Base-by-base conservation (phyloP, 2,888 invertebrate species). In the Polydrusus cervinus region DNA sequence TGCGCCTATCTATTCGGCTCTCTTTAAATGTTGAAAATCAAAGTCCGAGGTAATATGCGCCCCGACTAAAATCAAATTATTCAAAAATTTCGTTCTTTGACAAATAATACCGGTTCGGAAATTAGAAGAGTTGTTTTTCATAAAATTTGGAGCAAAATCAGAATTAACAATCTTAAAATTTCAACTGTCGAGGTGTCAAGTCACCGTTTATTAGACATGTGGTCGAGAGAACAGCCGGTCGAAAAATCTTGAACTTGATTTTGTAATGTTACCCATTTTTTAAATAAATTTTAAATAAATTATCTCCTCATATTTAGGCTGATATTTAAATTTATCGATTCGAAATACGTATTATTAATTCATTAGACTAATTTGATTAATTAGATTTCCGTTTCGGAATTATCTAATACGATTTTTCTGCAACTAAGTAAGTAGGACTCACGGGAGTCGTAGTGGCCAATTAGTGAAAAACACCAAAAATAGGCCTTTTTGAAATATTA, bases 121-220 rank as follows among this genome's bases (percentile, higher is more conserved):
- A 6, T 61, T 43, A 13, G 20, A 53, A 40, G 16, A 25, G 51
- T 49, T 45, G 68, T 57, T 73, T 73, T 67, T 51, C 40, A 74
- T 68, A 61, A 51, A 74, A 74, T 74, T 74, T 68, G 61, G 74
- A 74, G 61, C 74, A 74, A 74, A 74, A 74, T 74, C 74, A 68
- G 68, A 61, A 68, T 74, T 51, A 68, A 68, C 68, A 43, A 74
- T 74, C 74, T 74, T 11, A 45, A 49, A 61, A 67, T 34, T 34
- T 62, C 68, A 67, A 55, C 68, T 62, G 53, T 68, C 62, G 47
- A 62, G 30, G 25, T 68, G 68, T 73, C 43, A 43, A 14, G 16
- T 61, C 47, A 43, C 60, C 53, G 61, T 71, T 64, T 51, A 14
- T 51, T 11, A 25, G 10, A 25, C 25, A 20, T n/a, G n/a, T 45